Evolutionary conservation across 2,888 invertebrate genomes (phyloP).

Genomic region (Parochlus steinenii): DNA sequence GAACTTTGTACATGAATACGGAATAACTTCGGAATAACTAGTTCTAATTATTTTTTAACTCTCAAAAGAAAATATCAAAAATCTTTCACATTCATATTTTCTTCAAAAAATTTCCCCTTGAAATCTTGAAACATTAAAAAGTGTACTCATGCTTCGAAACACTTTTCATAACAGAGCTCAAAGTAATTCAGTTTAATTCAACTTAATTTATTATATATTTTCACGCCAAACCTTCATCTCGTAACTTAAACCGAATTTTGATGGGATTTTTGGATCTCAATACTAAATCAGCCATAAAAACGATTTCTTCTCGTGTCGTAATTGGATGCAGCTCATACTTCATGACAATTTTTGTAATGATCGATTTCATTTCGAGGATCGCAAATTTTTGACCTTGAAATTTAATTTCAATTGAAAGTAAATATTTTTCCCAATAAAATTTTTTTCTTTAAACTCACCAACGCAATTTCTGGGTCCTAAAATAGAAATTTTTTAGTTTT

Average conservation of each 20-base stretch:
- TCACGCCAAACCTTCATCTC: too few relatives aligned
- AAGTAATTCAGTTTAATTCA: background rate
- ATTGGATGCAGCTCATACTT: constrained; percentile 1
- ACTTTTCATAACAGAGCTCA: background rate
- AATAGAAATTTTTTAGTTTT: too few relatives aligned
- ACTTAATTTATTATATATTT: background rate
- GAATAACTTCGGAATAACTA: too few relatives aligned
- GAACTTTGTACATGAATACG: too few relatives aligned
- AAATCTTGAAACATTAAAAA: background rate
- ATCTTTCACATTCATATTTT: background rate
- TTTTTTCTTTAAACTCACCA: too few relatives aligned
- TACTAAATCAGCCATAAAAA: constrained; percentile 6
- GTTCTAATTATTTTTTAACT: too few relatives aligned
- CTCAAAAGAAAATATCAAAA: too few relatives aligned
- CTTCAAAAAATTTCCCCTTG: background rate
- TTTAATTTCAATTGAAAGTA: background rate
- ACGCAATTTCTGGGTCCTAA: too few relatives aligned
- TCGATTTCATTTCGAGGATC: constrained; percentile 7
- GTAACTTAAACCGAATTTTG: background rate
- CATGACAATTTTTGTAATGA: constrained; percentile 4
- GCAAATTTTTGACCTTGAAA: constrained; percentile 5
- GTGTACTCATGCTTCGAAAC: background rate
- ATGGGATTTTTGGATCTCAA: constrained; percentile 5
- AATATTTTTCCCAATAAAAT: background rate
- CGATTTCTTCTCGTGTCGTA: constrained; percentile 6